These are phyloP conservation scores for Semaprochilodus insignis DNA, from an alignment of 2,797 vertebrate species.

Conservation along the genomic window DNA sequence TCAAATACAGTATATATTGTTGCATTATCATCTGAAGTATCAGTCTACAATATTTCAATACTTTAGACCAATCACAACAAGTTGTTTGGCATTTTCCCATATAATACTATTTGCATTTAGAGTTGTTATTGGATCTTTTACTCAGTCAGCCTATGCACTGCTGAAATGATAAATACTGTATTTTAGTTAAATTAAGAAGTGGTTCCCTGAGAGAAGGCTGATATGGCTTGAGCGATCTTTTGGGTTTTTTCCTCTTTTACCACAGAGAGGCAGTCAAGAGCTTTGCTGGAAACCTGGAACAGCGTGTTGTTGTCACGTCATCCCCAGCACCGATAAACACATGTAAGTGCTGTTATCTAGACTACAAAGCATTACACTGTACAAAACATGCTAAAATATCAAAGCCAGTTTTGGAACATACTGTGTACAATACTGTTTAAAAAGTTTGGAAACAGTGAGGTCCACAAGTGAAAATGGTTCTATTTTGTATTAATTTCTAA, in stretches of 20 bases:
- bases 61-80: too few species aligned
- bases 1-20: too few species aligned
- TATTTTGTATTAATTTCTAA: too few species aligned
- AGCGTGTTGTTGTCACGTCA: conserved; percentile 33
- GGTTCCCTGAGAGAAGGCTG: not conserved
- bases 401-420: not conserved
- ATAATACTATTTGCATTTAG: too few species aligned
- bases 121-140: not conserved
- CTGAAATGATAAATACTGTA: not conserved
- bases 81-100: too few species aligned
- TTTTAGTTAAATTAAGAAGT: not conserved
- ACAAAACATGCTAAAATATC: not conserved
- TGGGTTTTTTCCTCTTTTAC: conserved; percentile 63
- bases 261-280: conserved; percentile 59
- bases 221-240: not conserved
- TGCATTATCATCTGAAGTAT: too few species aligned
- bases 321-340: conserved; percentile 47
- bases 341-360: conserved; percentile 62
- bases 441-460: too few species aligned
- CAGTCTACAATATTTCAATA: too few species aligned
- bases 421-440: too few species aligned
- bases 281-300: conserved; percentile 50
- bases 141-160: not conserved
- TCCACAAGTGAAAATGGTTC: too few species aligned
- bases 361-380: not conserved